Evolutionary conservation across 2,888 invertebrate genomes (phyloP).

Genomic region (Drosophila mercatorum): DNA sequence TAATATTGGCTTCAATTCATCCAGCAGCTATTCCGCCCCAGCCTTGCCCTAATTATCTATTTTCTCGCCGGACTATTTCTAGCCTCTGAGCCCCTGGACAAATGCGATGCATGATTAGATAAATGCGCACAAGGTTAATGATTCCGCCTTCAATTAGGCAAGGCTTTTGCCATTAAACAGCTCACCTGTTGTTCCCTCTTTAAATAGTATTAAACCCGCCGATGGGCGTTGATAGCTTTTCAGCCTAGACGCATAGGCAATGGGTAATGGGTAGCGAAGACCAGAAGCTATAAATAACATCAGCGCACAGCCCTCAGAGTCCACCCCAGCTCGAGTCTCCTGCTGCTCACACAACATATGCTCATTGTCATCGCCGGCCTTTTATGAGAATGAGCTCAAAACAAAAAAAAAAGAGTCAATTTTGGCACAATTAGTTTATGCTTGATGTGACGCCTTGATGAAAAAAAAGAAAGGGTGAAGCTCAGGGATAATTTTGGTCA

Average conservation of each 20-base stretch:
- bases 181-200: constrained; percentile 12
- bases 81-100: constrained; percentile 12
- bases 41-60: constrained; percentile 29
- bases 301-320: constrained; percentile 1
- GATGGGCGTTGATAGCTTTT: constrained; percentile 6
- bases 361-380: constrained; percentile 31
- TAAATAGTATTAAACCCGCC: constrained; percentile 19
- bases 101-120: constrained; percentile 45
- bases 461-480: not conserved
- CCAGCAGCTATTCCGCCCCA: constrained; percentile 6
- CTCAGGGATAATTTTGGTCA: not conserved
- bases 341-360: constrained; percentile 13
- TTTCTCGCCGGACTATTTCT: constrained; percentile 32
- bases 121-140: constrained; percentile 56
- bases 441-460: constrained; percentile 9
- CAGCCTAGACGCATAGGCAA: constrained; percentile 3
- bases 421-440: constrained; percentile 6
- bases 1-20: constrained; percentile 21
- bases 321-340: not conserved
- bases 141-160: constrained; percentile 38
- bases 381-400: not conserved
- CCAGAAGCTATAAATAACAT: constrained; percentile 33
- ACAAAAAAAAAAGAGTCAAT: not conserved
- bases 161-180: constrained; percentile 18
- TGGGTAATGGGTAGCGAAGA: constrained; percentile 22